Evolutionary conservation across 2,797 vertebrate genomes (phyloP).

Genomic region (Arctocebus calabarensis): DNA sequence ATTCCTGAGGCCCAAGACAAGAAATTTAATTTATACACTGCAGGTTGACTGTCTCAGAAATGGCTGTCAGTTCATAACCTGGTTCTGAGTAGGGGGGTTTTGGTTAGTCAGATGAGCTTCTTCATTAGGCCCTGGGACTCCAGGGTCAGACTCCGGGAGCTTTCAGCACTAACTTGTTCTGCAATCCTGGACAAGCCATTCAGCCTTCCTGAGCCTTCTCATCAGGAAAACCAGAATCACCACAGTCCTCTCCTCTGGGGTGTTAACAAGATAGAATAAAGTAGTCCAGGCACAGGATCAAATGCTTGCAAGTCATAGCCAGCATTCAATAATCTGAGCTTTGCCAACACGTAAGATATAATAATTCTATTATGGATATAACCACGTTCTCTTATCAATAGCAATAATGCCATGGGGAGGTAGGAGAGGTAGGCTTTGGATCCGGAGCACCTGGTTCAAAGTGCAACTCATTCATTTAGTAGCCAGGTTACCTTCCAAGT

Average conservation of each 20-base stretch:
- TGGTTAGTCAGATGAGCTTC: conserved; percentile 11
- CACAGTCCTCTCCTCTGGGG: background rate
- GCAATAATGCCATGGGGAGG: no score
- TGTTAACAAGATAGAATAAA: background rate
- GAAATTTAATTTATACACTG: background rate
- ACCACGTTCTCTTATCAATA: background rate
- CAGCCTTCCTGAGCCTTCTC: background rate
- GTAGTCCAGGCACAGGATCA: background rate
- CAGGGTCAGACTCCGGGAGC: no score
- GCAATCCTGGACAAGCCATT: conserved; percentile 48
- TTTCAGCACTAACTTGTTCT: no score
- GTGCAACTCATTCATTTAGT: background rate
- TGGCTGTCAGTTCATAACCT: background rate
- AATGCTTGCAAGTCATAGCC: no score
- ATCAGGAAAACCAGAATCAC: background rate
- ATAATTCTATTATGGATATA: no score
- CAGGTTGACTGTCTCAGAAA: background rate
- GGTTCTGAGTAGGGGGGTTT: background rate
- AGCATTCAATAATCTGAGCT: background rate
- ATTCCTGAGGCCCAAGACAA: background rate
- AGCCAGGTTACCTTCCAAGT: background rate
- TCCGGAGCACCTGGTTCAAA: background rate
- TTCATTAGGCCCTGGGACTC: fast-evolving
- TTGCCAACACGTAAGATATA: background rate
- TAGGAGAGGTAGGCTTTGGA: background rate